Evolutionary conservation across 2,888 invertebrate genomes (phyloP).

Genomic region (Antheraea yamamai): DNA sequence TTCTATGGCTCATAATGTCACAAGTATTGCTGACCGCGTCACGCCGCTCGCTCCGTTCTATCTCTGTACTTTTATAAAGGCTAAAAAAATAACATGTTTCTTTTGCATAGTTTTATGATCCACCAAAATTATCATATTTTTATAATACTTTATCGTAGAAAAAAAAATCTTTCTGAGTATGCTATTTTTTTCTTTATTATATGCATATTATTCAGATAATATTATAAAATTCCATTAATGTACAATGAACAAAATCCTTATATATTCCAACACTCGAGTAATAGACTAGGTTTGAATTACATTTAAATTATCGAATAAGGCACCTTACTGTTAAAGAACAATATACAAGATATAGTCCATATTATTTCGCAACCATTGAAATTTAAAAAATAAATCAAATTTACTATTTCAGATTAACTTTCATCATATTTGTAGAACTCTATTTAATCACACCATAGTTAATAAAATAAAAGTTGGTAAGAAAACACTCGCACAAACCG

Average conservation of each 20-base stretch:
- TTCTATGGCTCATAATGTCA: slow-evolving; percentile 29
- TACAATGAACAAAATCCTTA: too few species aligned
- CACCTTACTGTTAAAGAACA: too few species aligned
- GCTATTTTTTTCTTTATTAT: too few species aligned
- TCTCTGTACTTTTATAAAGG: slow-evolving; percentile 50
- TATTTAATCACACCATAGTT: background rate
- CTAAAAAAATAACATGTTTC: slow-evolving; percentile 52
- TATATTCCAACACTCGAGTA: too few species aligned
- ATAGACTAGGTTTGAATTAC: too few species aligned
- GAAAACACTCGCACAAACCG: slow-evolving; percentile 18
- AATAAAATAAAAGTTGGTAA: background rate
- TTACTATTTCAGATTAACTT: background rate
- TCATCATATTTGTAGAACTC: background rate
- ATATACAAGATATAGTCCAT: background rate
- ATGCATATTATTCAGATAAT: too few species aligned
- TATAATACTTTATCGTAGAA: background rate
- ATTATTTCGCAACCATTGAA: background rate
- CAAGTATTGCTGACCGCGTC: slow-evolving; percentile 55
- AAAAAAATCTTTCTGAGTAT: background rate
- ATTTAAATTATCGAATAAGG: too few species aligned
- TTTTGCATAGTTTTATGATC: slow-evolving; percentile 37
- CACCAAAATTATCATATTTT: slow-evolving; percentile 19
- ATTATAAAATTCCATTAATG: background rate
- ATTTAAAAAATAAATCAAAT: background rate
- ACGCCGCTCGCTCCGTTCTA: slow-evolving; percentile 29